Base-by-base conservation (phyloP, 92 coral and sea anemone genomes). In the Actinostola sp. region DNA sequence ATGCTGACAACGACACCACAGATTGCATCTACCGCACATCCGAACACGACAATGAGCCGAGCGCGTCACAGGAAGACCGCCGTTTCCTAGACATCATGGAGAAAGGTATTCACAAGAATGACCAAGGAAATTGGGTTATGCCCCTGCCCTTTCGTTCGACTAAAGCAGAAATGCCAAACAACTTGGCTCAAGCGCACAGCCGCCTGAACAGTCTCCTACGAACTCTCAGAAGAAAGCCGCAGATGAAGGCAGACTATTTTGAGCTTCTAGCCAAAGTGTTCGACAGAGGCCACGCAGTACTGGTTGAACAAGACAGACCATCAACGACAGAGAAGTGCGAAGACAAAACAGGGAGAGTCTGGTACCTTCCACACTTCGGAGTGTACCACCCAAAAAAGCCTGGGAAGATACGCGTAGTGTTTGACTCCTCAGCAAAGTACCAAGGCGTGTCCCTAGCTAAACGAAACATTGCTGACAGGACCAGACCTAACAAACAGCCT, bases 81-180 rank as follows among this genome's bases (percentile, higher is more conserved):
- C 70, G 70, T 17, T 63, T 63, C 70, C 20, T 31, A 32, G 63
- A 79, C 35, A 68, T 70, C 10, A 71, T 89, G 87, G 89, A 89
- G 29, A 76, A 65, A 25, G 75, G 76, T 15, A 52, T 63, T 52
- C 80, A 84, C 82, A 79, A 75, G 73, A 84, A 84, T 77, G 51
- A 38, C 16, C 64, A 23, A n/a, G 87, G 89, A 19, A 70, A 84
- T 51, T 80, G 84, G 87, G 93, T 84, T 52, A 70, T 84, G 87
- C 93, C 89, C 28, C 69, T 89, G 23, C 90, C 82, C 3, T 84
- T 89, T n/a, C n/a, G n/a, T n/a, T n/a, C n/a, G n/a, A n/a, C n/a
- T n/a, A n/a, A n/a, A n/a, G n/a, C n/a, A n/a, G n/a, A 60, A 60
- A 80, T 80, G 86, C 80, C 75, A 13, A 72, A 80, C 73, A 80